phyloP scores from a whole-genome alignment of 2,113 vertebrate genomes.

The Aptenodytes forsteri region DNA sequence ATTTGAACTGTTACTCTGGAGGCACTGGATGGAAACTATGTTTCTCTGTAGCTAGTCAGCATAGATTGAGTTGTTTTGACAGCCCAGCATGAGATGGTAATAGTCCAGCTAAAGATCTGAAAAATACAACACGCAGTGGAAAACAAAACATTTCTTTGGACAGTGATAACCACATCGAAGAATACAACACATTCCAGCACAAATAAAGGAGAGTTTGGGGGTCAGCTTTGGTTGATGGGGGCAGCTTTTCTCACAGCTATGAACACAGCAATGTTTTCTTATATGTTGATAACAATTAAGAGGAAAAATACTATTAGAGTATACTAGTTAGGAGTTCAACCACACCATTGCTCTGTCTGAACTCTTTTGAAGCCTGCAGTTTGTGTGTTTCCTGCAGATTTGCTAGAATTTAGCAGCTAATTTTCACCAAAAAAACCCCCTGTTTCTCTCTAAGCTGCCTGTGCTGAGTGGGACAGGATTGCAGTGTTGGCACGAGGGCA shows the following conservation, averaged over 20 bases:
- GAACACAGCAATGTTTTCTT: neutral
- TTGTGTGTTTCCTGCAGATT: neutral
- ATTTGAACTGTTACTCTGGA: conserved; percentile 53
- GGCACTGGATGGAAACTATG: conserved; percentile 7
- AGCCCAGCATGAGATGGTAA: conserved; percentile 35
- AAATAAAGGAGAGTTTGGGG: neutral
- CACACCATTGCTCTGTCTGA: neutral
- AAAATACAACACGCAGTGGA: conserved; percentile 15
- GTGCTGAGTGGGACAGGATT: neutral
- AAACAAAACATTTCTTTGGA: conserved; percentile 49
- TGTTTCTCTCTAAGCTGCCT: neutral
- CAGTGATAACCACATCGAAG: neutral
- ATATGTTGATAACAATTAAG: neutral
- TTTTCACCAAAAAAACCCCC: neutral
- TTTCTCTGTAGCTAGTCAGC: conserved; percentile 21
- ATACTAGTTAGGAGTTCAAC: neutral
- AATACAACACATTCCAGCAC: neutral
- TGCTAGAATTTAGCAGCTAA: neutral
- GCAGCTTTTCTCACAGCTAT: neutral
- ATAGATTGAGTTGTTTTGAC: conserved; percentile 58
- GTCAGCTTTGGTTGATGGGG: neutral
- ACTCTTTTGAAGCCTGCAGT: neutral
- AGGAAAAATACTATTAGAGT: neutral
- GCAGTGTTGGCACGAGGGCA: accelerated
- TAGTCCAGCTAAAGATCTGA: conserved; percentile 49